phyloP scores from a whole-genome alignment of 2,888 invertebrate genomes.

The Cataglyphis rosenhaueri region DNA sequence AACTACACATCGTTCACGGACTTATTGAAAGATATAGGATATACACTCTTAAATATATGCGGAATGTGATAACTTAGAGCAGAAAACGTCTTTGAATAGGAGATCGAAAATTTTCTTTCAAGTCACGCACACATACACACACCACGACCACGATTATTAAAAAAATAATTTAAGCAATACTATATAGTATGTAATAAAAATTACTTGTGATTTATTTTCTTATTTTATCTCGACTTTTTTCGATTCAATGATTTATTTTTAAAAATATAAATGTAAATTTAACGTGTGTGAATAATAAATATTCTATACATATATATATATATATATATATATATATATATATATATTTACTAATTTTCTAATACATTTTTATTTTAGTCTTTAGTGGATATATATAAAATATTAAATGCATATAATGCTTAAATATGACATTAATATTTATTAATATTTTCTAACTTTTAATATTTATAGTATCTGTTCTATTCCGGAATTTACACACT shows the following conservation, averaged over 20 bases:
- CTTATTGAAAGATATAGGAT: conserved; percentile 55
- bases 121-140: conserved; percentile 13
- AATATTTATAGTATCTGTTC: not conserved
- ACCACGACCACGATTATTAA: not conserved
- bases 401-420: too few relatives aligned
- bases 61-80: conserved; percentile 30
- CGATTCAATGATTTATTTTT: not conserved
- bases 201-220: not conserved
- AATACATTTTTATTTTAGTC: not conserved
- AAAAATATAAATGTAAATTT: not conserved
- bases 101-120: conserved; percentile 65
- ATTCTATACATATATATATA: too few relatives aligned
- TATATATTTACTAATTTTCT: too few relatives aligned
- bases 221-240: not conserved
- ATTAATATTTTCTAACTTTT: conserved; percentile 1
- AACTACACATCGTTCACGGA: conserved; percentile 37
- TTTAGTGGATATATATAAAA: too few relatives aligned
- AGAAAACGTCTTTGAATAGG: conserved; percentile 55
- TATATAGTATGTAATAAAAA: not conserved
- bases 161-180: not conserved
- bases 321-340: too few relatives aligned
- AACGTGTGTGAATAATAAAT: not conserved
- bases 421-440: not conserved
- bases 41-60: conserved; percentile 42
- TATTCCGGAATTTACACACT: conserved; percentile 31